Base-by-base conservation (phyloP, 1,140 invertebrate species). In the Pectinophora gossypiella region DNA sequence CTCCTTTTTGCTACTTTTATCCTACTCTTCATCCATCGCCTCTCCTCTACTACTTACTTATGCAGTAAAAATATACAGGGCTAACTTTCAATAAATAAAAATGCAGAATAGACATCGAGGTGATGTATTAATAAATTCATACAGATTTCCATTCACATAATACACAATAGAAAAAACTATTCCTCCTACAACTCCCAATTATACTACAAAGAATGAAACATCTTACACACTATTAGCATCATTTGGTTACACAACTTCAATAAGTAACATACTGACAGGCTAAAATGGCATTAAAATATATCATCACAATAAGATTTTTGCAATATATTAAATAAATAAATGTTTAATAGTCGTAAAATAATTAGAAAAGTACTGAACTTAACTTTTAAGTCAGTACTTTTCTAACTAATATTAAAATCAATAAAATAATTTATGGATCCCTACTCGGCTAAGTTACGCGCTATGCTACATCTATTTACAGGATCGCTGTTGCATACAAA, bases 211-310 rank as follows among this genome's bases (percentile, higher is more conserved):
- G 72, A 82, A 76, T 81, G 84, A 82, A 84, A 86, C 80, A 76
- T 79, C 73, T 81, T 84, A 84, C 51, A 67, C 48, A 27, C 71
- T 85, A 77, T 32, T 79, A 83, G 82, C 82, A 78, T 84, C 77
- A 86, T 86, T 86, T 86, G 83, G 83, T 86, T 86, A 84, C 68
- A 85, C 74, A 82, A 78, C 61, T 72, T 76, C 61, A 68, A 77
- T 73, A 73, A 76, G 70, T 76, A 79, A 79, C 68, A 76, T 80
- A 83, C 64, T 75, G 67, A 70, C 64, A 74, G 67, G 69, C 76
- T 85, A 78, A 81, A 85, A 82, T 85, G 82, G 79, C 79, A 82
- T 80, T 81, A 76, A 80, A 80, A 80, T 76, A 78, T 72, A 68
- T 80, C 74, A 85, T 85, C 79, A 85, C 77, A 83, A 70, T 75